phyloP scores from a whole-genome alignment of 2,888 invertebrate species.

The Brachyptera risi region DNA sequence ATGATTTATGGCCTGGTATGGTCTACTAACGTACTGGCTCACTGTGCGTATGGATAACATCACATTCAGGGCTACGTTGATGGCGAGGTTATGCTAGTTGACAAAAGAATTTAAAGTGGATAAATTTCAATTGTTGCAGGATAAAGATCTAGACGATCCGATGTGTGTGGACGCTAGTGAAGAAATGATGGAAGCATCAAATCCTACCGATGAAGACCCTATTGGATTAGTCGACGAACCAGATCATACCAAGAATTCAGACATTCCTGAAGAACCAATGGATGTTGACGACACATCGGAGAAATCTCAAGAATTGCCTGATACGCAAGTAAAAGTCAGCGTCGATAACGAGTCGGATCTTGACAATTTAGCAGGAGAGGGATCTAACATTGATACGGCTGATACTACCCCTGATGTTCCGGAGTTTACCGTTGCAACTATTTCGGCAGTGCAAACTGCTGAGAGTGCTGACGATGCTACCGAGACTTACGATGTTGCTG shows the following conservation, averaged over 20 bases:
- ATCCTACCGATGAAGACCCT: conserved; percentile 22
- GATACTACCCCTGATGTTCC: neutral
- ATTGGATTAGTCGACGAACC: conserved; percentile 16
- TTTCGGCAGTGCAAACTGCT: neutral
- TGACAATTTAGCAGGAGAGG: neutral
- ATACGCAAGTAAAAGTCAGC: too few relatives aligned
- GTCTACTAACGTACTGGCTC: too few relatives aligned
- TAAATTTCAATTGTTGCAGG: too few relatives aligned
- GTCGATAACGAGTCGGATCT: neutral
- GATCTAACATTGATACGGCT: neutral
- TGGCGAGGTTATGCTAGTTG: too few relatives aligned
- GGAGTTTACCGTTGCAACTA: too few relatives aligned
- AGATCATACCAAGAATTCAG: neutral
- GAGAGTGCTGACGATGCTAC: neutral
- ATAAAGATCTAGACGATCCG: conserved; percentile 13
- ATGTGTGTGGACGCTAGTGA: conserved; percentile 11
- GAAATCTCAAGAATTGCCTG: too few relatives aligned
- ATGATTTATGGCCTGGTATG: too few relatives aligned
- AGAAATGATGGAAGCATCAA: conserved; percentile 25
- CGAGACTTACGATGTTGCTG: neutral
- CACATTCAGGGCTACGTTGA: too few relatives aligned
- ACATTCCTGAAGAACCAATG: conserved; percentile 12
- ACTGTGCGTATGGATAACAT: too few relatives aligned
- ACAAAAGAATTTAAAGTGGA: too few relatives aligned
- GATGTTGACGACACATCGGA: conserved; percentile 22